These are phyloP conservation scores for Orchestes rusci DNA, from an alignment of 2,888 invertebrate species.

Conservation along the genomic window DNA sequence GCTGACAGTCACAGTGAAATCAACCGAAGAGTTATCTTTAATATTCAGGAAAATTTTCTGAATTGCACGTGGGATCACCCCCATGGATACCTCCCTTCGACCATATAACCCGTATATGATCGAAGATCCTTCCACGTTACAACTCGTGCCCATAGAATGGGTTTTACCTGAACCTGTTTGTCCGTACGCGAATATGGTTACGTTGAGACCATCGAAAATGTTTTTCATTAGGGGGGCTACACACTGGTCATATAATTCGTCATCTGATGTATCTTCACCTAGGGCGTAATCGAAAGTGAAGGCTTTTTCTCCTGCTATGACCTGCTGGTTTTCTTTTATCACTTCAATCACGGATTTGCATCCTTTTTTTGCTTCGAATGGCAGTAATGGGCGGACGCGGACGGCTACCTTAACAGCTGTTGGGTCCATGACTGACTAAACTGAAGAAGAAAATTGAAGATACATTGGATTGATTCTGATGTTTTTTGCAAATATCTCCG, in stretches of 20 bases:
- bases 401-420: constrained; percentile 67
- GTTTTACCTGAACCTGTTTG: constrained; percentile 95
- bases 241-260: constrained; percentile 64
- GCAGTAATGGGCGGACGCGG: constrained; percentile 72
- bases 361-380: constrained; percentile 64
- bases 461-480: too few species aligned
- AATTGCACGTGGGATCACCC: constrained; percentile 83
- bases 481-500: too few species aligned
- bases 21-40: constrained; percentile 48
- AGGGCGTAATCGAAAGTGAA: constrained; percentile 85
- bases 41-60: constrained; percentile 63
- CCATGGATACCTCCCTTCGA: constrained; percentile 63
- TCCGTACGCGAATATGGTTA: constrained; percentile 90
- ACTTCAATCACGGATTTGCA: constrained; percentile 68
- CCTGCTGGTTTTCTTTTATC: constrained; percentile 58
- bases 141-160: constrained; percentile 84
- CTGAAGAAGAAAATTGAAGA: too few species aligned
- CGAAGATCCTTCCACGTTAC: constrained; percentile 55
- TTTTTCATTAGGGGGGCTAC: constrained; percentile 64
- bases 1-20: constrained; percentile 66
- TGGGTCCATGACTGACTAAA: too few species aligned
- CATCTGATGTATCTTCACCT: constrained; percentile 60
- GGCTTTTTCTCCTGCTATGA: constrained; percentile 54
- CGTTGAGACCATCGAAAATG: too few species aligned
- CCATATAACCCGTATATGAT: too few species aligned